Percentiles rank a stretch among this genome's conserved stretches.
Evolutionary conservation across 2,797 vertebrate genomes (phyloP).

Genomic region (Catharus ustulatus): DNA sequence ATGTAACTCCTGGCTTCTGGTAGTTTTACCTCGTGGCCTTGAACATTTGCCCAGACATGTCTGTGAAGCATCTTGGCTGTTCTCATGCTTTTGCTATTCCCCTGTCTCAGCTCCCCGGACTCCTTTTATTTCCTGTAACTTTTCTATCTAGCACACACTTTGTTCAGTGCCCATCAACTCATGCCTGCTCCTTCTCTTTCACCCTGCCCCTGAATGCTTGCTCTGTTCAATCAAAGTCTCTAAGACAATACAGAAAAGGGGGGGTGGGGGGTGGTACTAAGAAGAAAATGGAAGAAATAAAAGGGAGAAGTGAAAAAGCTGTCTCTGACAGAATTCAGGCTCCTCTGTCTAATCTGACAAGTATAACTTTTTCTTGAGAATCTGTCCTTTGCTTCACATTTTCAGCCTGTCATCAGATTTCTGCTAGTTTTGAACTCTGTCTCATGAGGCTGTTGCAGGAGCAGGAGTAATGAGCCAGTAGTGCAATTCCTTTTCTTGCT

Average conservation of each 20-base stretch:
- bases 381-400: not conserved
- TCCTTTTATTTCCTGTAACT: conserved; percentile 32
- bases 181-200: conserved; percentile 15
- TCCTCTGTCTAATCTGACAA: not conserved
- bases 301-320: conserved; percentile 9
- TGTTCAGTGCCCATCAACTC: not conserved
- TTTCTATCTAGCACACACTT: not conserved
- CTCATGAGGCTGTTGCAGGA: not conserved
- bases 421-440: not conserved
- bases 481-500: not conserved
- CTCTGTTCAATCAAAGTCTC: conserved; percentile 28
- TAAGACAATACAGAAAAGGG: not conserved
- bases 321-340: not conserved
- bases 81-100: conserved; percentile 31
- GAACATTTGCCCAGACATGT: not conserved
- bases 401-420: conserved; percentile 6
- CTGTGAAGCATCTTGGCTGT: conserved; percentile 19
- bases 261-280: not conserved
- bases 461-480: not conserved
- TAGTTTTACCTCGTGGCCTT: conserved; percentile 5
- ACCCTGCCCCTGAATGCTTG: not conserved
- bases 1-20: conserved; percentile 10
- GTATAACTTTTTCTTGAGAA: not conserved
- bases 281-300: not conserved
- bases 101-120: not conserved